Evolutionary conservation across 2,113 vertebrate species (phyloP), one percentile per base, ranked within the genome.

Genomic region (Micronisus gabar): DNA sequence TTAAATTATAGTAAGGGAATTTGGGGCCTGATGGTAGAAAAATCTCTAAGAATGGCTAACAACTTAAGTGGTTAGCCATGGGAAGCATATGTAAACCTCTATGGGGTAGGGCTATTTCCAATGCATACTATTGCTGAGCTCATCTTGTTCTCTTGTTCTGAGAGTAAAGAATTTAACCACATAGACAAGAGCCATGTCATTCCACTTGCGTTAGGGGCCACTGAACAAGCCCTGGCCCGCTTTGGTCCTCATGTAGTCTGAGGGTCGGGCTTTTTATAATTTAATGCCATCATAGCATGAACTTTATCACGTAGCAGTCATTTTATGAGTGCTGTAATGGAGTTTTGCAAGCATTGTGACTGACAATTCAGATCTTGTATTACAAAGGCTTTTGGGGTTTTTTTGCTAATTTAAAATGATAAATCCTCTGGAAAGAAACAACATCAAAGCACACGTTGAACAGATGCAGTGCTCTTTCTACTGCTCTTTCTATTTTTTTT

Each of bases 261-360:
- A 62, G 36, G 22, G 19, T 41, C 13, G 6, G 34, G 20, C 38
- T 75, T 53, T 13, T 43, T n/a, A 2, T 22, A 16, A 9, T 38
- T 56, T 45, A 38, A 3, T 41, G 48, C 22, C 15, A 9, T 34
- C 11, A 2, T 0, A 27, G 68, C 22, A 15, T 21, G 19, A 63
- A 30, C 38, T 23, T 47, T 18, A 13, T 55, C 30, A 2, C 0
- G 0, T 3, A 55, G 26, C 20, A 7, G 27, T 50, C 20, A 2
- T 18, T 41, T 36, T 6, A 10, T 1, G 3, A 43, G 43, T 36
- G 43, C 53, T 34, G 23, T n/a, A 5, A 13, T 5, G 38, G 38
- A 40, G n/a, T 36, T 81, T 14, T 48, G 27, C 20, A 53, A 36
- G 32, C 3, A 0, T 19, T 25, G n/a, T 30, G 38, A 30, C 40